Percentiles rank a stretch among this genome's conserved stretches.
Conservation (phyloP, 2,797 vertebrate species). For the Yasuhikotakia modesta region DNA sequence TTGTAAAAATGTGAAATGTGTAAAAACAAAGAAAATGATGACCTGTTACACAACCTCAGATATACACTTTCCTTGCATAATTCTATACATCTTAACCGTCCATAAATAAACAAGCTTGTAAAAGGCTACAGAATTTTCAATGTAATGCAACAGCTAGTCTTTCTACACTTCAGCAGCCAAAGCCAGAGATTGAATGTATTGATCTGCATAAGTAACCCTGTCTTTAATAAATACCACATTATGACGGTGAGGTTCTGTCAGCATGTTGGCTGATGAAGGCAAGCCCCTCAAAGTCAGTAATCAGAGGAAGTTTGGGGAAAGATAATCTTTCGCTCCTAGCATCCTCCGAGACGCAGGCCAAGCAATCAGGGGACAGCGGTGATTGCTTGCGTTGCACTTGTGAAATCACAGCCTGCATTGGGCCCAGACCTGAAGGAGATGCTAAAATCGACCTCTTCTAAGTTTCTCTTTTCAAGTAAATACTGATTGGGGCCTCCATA, state of each 20-base stretch:
- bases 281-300: slow-evolving; percentile 73
- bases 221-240: slow-evolving; percentile 82
- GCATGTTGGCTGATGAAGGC: slow-evolving; percentile 79
- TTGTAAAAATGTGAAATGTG: no score
- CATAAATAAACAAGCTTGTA: slow-evolving; percentile 32
- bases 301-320: slow-evolving; percentile 81
- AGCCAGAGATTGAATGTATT: slow-evolving; percentile 75
- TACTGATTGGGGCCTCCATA: slow-evolving; percentile 67
- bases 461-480: slow-evolving; percentile 66
- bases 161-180: slow-evolving; percentile 75
- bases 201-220: slow-evolving; percentile 76
- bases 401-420: slow-evolving; percentile 70
- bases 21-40: no score
- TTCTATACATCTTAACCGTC: not conserved
- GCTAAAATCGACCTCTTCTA: slow-evolving; percentile 65
- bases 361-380: slow-evolving; percentile 69
- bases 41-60: not conserved
- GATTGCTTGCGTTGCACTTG: slow-evolving; percentile 71
- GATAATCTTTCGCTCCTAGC: slow-evolving; percentile 77
- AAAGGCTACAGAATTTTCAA: slow-evolving; percentile 80
- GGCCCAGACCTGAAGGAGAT: slow-evolving; percentile 67
- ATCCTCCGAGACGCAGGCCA: slow-evolving; percentile 72
- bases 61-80: not conserved
- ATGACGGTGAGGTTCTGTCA: slow-evolving; percentile 75
- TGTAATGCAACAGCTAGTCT: slow-evolving; percentile 72